Evolutionary conservation across 1,140 invertebrate species (phyloP).

Genomic region (Anoplolepis gracilipes): DNA sequence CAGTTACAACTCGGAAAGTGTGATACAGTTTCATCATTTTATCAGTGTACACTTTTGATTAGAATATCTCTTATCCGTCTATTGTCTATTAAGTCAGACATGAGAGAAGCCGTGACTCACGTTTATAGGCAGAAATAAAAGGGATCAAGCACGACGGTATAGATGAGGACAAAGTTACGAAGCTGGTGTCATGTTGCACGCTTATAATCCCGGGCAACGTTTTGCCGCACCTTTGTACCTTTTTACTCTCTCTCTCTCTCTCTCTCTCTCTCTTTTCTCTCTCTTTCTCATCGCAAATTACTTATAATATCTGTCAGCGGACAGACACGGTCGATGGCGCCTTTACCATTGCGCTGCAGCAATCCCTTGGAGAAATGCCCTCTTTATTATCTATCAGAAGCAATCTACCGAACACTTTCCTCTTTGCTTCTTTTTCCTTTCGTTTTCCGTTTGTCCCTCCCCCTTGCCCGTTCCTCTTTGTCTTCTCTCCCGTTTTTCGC

Average conservation of each 20-base stretch:
- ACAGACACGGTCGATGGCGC: conserved; percentile 66
- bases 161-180: conserved; percentile 70
- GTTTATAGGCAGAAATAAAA: conserved; percentile 57
- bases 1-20: neutral
- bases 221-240: conserved; percentile 39
- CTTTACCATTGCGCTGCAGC: conserved; percentile 65
- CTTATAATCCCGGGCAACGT: conserved; percentile 73
- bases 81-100: neutral
- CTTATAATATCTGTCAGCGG: conserved; percentile 77
- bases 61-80: neutral
- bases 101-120: neutral
- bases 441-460: conserved; percentile 25
- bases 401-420: conserved; percentile 73
- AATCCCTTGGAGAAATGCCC: conserved; percentile 76
- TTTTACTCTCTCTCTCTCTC: conserved; percentile 52
- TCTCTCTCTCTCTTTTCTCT: conserved; percentile 50
- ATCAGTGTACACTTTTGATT: neutral
- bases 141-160: conserved; percentile 47
- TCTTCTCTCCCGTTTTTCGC: conserved; percentile 28
- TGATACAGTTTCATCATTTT: neutral
- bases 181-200: conserved; percentile 73
- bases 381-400: conserved; percentile 81
- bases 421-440: conserved; percentile 39
- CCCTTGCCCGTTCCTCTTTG: neutral
- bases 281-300: conserved; percentile 72